These are phyloP conservation scores for Hemichromis elongatus DNA, from an alignment of 2,113 vertebrate genomes.

Conservation along the genomic window DNA sequence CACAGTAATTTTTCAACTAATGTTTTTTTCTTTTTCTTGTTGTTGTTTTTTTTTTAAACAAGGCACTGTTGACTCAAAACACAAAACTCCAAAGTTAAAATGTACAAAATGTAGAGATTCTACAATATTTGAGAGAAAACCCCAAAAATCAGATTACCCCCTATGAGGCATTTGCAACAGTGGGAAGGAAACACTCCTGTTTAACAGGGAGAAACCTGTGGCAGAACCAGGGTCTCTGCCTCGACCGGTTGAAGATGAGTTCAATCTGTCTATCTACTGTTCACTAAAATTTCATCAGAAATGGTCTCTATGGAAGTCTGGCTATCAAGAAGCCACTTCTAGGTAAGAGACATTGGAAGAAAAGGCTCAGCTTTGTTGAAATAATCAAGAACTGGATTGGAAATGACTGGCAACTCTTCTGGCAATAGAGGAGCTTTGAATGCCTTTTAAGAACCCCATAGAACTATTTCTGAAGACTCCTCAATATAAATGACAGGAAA, in stretches of 20 bases:
- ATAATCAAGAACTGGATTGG: not conserved
- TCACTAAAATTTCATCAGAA: not conserved
- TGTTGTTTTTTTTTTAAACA: not conserved
- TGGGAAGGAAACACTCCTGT: accelerated
- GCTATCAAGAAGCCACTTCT: not conserved
- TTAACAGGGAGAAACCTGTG: not conserved
- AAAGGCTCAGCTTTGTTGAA: not conserved
- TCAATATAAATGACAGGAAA: not conserved
- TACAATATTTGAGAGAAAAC: not conserved
- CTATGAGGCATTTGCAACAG: not conserved
- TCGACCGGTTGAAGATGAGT: not conserved
- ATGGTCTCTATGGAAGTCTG: not conserved
- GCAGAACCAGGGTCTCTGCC: not conserved
- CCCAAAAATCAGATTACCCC: not conserved
- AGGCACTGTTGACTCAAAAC: not conserved
- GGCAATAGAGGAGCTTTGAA: not conserved
- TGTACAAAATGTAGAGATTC: not conserved
- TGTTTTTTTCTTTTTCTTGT: not conserved
- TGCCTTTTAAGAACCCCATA: not conserved
- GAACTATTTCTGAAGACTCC: not conserved
- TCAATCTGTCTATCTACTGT: not conserved
- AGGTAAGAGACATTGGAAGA: not conserved
- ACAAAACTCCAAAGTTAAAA: not conserved
- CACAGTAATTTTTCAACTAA: not conserved
- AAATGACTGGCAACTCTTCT: not conserved